These are phyloP conservation scores for Drosophila stalkeri DNA, from an alignment of 2,888 invertebrate species.

Conservation along the genomic window DNA sequence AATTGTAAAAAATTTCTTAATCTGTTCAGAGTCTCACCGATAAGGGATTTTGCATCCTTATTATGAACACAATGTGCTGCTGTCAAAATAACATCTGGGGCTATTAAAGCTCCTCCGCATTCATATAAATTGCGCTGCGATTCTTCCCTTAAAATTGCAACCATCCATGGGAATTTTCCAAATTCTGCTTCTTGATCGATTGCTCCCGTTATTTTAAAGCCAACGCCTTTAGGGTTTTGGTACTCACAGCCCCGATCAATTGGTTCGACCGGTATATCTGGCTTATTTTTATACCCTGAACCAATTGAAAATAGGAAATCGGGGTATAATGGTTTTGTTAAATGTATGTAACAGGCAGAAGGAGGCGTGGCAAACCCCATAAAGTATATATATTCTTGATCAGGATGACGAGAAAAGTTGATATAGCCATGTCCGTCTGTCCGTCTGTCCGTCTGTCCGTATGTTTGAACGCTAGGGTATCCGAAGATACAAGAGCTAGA, in stretches of 20 bases:
- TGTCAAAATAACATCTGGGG: slow-evolving; percentile 89
- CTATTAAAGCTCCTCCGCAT: slow-evolving; percentile 83
- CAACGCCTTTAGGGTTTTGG: slow-evolving; percentile 90
- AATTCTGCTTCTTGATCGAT: slow-evolving; percentile 88
- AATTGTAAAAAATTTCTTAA: neutral
- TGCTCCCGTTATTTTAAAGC: slow-evolving; percentile 89
- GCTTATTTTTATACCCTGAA: slow-evolving; percentile 42
- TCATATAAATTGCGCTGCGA: slow-evolving; percentile 85
- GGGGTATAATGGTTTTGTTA: too few relatives aligned
- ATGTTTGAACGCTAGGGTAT: too few relatives aligned
- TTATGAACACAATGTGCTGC: slow-evolving; percentile 91
- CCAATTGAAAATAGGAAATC: too few relatives aligned
- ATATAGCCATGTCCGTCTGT: too few relatives aligned
- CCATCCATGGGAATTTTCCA: slow-evolving; percentile 86
- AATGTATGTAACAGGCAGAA: too few relatives aligned
- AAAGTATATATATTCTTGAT: too few relatives aligned
- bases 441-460: too few relatives aligned
- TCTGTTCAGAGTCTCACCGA: slow-evolving; percentile 44
- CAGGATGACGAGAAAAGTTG: too few relatives aligned
- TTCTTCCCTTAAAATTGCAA: slow-evolving; percentile 84
- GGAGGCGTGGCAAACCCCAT: too few relatives aligned
- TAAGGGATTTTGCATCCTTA: slow-evolving; percentile 70
- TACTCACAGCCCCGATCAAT: slow-evolving; percentile 88
- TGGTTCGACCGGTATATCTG: slow-evolving; percentile 29
- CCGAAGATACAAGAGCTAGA: too few relatives aligned